phyloP scores from a whole-genome alignment of 1,140 invertebrate species.

The Anagrus nilaparvatae region DNA sequence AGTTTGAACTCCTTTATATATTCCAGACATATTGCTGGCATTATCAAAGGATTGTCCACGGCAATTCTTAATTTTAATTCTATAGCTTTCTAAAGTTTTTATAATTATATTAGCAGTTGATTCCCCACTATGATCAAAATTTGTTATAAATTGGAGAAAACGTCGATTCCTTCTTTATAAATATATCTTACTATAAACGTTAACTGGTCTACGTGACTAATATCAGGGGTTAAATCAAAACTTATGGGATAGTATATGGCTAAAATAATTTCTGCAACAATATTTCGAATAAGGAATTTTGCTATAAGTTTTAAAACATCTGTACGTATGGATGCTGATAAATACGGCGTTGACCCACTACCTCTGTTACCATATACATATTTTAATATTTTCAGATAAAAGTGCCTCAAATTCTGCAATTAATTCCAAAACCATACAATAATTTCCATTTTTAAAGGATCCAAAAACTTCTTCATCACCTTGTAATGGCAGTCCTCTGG shows the following conservation, averaged over 20 bases:
- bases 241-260: constrained; percentile 34
- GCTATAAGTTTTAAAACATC: constrained; percentile 29
- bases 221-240: constrained; percentile 31
- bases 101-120: constrained; percentile 5
- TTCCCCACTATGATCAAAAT: constrained; percentile 10
- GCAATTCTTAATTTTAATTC: constrained; percentile 28
- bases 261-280: constrained; percentile 25
- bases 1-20: constrained; percentile 24
- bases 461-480: constrained; percentile 26
- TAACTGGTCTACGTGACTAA: constrained; percentile 29
- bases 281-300: constrained; percentile 17
- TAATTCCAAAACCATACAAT: constrained; percentile 26
- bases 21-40: constrained; percentile 28
- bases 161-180: constrained; percentile 5
- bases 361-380: constrained; percentile 27
- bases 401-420: constrained; percentile 31
- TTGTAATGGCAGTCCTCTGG: constrained; percentile 23
- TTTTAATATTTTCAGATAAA: constrained; percentile 26
- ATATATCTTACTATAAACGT: constrained; percentile 18
- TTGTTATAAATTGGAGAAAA: constrained; percentile 13
- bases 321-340: constrained; percentile 28
- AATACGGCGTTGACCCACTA: constrained; percentile 25
- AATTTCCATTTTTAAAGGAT: constrained; percentile 24
- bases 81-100: no score
- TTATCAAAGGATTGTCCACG: constrained; percentile 29